Evolutionary conservation across 2,113 vertebrate species (phyloP), one percentile per base, ranked within the genome.

Genomic region (Pangasianodon hypophthalmus): DNA sequence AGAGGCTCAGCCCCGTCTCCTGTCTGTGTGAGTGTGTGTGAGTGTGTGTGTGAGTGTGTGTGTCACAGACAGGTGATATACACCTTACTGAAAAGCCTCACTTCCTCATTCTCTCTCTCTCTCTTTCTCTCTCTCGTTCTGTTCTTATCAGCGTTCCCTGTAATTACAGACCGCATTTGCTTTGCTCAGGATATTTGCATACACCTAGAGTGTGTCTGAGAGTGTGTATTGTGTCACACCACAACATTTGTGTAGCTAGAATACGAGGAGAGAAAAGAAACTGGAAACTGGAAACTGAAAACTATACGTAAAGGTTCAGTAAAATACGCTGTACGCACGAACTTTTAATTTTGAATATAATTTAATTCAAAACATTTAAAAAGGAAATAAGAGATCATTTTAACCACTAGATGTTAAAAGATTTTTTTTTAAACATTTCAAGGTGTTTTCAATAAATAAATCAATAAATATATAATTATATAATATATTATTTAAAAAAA

Each of bases 71-170:
- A 67, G 73, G 50, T 58, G 37, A 80, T 29, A 64, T 79, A 73
- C 46, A 88, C 64, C 84, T 88, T 90, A 80, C 71, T 87, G 80
- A 67, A 71, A 88, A 71, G 29, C n/a, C 18, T 56, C 0, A 88
- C 90, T 93, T 92, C 90, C 92, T 93, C 89, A 89, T 93, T 90
- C 90, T 67, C 69, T 71, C 84, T 73, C 82, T 50, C 52, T 79
- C 21, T 46, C 50, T 86, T 19, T 41, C 52, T 77, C n/a, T 79
- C 32, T 58, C 60, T 71, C 32, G n/a, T 62, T 82, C 18, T 56
- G 26, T 67, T 29, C 58, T 88, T 82, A 85, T 83, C 54, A 18
- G 73, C 16, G 21, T 60, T 77, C 32, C 21, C 3, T 58, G 8
- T 46, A 58, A 46, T 75, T 60, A 75, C 67, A 88, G 37, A 52